Evolutionary conservation across 1,140 invertebrate species (phyloP).

Genomic region (Aphelenchoides besseyi): DNA sequence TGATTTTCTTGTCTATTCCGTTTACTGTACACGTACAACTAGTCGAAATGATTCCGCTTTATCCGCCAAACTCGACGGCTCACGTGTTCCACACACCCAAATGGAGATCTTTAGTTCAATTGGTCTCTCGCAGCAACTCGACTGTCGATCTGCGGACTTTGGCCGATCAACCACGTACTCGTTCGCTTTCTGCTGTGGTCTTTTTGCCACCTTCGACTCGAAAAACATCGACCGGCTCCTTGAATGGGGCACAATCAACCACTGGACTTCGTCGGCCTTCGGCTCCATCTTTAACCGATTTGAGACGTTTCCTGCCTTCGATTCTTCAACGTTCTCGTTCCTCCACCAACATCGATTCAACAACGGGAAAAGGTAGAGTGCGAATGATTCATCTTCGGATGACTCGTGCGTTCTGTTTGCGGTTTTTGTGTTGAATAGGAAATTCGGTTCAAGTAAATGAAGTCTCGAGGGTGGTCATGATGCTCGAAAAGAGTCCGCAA

Average conservation of each 20-base stretch:
- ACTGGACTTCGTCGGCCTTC: neutral
- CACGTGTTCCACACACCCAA: neutral
- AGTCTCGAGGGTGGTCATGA: too few relatives aligned
- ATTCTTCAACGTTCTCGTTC: constrained; percentile 4
- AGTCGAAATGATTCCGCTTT: constrained; percentile 8
- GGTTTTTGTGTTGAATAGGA: too few relatives aligned
- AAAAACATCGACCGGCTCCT: neutral
- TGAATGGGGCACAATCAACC: neutral
- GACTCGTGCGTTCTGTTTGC: too few relatives aligned
- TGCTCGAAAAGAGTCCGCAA: too few relatives aligned
- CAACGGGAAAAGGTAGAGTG: neutral
- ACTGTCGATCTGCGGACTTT: neutral
- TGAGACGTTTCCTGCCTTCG: neutral
- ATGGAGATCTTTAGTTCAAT: neutral
- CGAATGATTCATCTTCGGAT: too few relatives aligned
- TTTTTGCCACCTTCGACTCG: neutral
- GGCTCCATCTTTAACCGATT: neutral
- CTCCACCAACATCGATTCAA: neutral
- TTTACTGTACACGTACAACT: neutral
- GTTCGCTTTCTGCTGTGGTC: constrained; percentile 6
- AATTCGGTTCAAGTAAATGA: too few relatives aligned
- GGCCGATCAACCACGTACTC: neutral
- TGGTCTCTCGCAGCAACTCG: neutral
- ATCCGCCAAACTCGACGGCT: neutral
- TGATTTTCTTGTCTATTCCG: neutral